These are phyloP conservation scores for Camponotus floridanus DNA, from an alignment of 1,140 invertebrate species.

Conservation along the genomic window DNA sequence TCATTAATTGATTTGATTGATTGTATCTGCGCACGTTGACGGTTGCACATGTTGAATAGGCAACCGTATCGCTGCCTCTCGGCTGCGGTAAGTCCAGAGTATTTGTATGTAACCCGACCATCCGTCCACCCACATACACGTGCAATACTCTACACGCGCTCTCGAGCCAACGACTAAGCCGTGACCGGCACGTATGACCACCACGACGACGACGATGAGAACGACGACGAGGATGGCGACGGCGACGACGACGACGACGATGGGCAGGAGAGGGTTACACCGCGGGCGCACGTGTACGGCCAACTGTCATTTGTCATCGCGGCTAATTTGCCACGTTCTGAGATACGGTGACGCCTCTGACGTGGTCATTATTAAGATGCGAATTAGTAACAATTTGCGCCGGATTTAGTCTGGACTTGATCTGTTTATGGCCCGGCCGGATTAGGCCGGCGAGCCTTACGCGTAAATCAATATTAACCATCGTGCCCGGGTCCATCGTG, in stretches of 20 bases:
- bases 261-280: slow-evolving; percentile 52
- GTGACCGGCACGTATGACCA: slow-evolving; percentile 62
- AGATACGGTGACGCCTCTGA: slow-evolving; percentile 86
- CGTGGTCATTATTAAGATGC: slow-evolving; percentile 87
- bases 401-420: slow-evolving; percentile 85
- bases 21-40: slow-evolving; percentile 83
- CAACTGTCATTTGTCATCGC: slow-evolving; percentile 85
- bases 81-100: slow-evolving; percentile 79
- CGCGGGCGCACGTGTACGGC: slow-evolving; percentile 76
- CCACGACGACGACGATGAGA: slow-evolving; percentile 34
- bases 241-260: not conserved
- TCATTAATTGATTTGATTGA: slow-evolving; percentile 85
- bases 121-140: slow-evolving; percentile 52
- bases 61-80: slow-evolving; percentile 76
- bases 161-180: slow-evolving; percentile 53
- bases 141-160: slow-evolving; percentile 46
- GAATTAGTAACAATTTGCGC: slow-evolving; percentile 87
- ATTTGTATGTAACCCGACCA: slow-evolving; percentile 78
- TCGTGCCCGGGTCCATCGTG: slow-evolving; percentile 64
- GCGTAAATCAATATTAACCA: slow-evolving; percentile 86
- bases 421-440: slow-evolving; percentile 85
- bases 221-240: slow-evolving; percentile 28
- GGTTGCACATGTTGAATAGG: slow-evolving; percentile 84
- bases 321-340: slow-evolving; percentile 86
- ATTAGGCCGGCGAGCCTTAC: slow-evolving; percentile 82